Evolutionary conservation across 2,888 invertebrate genomes (phyloP), one percentile per base, ranked within the genome.

Genomic region (Pyrrhosoma nymphula): DNA sequence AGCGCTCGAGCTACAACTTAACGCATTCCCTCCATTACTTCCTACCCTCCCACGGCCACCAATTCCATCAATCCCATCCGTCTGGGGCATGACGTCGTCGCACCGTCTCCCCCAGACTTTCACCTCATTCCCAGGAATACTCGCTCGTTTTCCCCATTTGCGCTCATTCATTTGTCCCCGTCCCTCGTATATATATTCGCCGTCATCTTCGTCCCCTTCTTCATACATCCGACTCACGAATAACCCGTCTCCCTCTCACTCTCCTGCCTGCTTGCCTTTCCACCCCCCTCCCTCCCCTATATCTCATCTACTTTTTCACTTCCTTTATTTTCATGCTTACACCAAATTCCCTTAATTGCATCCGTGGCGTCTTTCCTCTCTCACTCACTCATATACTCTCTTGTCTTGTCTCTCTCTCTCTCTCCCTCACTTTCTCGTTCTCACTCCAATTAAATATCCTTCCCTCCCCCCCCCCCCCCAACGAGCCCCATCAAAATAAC

Each of bases 271-370:
- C 47, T 8, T 47, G 47, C 47, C 47, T 47, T 47, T n/a, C 56
- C 56, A 56, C 56, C 56, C 16, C 56, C 56, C 56, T 56, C 20
- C 60, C 60, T 14, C 60, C 16, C 60, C 60, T 8, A 47, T 8
- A 47, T 8, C 69, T n/a, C 82, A 82, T 82, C 18, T 82, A 82
- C 82, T 35, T 82, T 69, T 82, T 82, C 30, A 82, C 69, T 82
- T 82, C 82, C 82, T 82, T 82, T 82, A 82, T 82, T 82, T 82
- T 82, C 35, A 82, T 82, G 82, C 82, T 82, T 35, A 82, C 82
- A 82, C 82, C 82, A 82, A 82, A 82, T 82, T 82, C 82, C 82
- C 82, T 82, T 82, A 82, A 82, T 82, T 82, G 82, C 82, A 82
- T 82, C 82, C 82, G 82, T 82, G 82, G 82, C 82, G 82, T 82